Evolutionary conservation across 1,140 invertebrate genomes (phyloP).

Genomic region (Drosophila trapezifrons): DNA sequence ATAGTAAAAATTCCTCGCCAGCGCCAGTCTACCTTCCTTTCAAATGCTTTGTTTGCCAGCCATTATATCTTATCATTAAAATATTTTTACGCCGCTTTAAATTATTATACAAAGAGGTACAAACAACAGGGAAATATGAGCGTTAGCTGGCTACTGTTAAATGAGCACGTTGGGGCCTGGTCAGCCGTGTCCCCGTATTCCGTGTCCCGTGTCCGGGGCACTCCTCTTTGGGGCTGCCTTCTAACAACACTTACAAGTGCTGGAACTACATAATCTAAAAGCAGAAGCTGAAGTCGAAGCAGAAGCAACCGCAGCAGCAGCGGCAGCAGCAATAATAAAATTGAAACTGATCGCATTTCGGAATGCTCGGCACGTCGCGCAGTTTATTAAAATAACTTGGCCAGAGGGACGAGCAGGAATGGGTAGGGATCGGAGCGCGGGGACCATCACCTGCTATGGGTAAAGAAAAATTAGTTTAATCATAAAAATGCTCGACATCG

Average conservation of each 20-base stretch:
- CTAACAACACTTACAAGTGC: conserved; percentile 81
- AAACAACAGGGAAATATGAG: conserved; percentile 53
- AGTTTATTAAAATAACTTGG: conserved; percentile 84
- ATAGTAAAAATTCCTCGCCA: conserved; percentile 13
- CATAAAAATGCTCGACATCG: conserved; percentile 82
- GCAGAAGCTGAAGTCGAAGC: conserved; percentile 20
- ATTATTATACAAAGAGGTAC: conserved; percentile 71
- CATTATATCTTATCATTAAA: conserved; percentile 77
- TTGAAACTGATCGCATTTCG: conserved; percentile 81
- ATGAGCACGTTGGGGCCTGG: conserved; percentile 71
- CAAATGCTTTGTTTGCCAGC: conserved; percentile 48
- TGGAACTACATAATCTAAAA: conserved; percentile 75
- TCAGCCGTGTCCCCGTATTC: conserved; percentile 31
- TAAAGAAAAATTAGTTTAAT: conserved; percentile 84
- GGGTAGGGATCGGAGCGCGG: conserved; percentile 20
- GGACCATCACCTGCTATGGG: conserved; percentile 77
- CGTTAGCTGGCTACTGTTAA: conserved; percentile 80
- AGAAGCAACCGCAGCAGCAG: conserved; percentile 16
- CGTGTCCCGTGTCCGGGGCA: conserved; percentile 56
- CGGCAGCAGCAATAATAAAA: conserved; percentile 71
- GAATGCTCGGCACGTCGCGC: conserved; percentile 78
- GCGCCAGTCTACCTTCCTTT: conserved; percentile 8
- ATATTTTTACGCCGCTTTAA: conserved; percentile 78
- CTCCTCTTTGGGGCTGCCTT: conserved; percentile 64
- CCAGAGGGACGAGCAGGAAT: conserved; percentile 45